A percentile compares a stretch with the other conserved stretches of the same genome.
Evolutionary conservation across 2,888 invertebrate species (phyloP).

Genomic region (Nephrocerus scutellatus): DNA sequence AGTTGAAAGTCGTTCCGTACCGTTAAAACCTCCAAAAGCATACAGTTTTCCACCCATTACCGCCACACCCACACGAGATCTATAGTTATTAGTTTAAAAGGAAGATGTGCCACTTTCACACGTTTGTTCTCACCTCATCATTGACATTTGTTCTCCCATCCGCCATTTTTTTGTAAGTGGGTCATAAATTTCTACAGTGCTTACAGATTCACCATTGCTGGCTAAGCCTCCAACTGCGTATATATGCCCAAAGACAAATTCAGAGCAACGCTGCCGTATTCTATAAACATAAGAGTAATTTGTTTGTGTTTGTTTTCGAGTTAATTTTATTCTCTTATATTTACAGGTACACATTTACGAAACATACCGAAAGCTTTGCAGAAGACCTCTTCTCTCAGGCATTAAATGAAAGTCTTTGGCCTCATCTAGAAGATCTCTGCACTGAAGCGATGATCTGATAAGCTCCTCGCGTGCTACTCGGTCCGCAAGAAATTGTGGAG

Average conservation of each 20-base stretch:
- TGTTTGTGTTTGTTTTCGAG: no score
- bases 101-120: no score
- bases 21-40: conserved; percentile 82
- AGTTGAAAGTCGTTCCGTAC: conserved; percentile 69
- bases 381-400: conserved; percentile 70
- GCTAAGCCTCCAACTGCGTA: conserved; percentile 83
- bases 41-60: conserved; percentile 70
- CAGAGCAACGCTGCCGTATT: conserved; percentile 67
- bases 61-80: conserved; percentile 77
- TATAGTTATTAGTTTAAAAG: conserved; percentile 20
- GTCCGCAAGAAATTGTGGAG: conserved; percentile 75
- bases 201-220: conserved; percentile 73
- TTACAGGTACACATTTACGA: not conserved
- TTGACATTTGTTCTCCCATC: conserved; percentile 75
- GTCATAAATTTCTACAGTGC: conserved; percentile 79
- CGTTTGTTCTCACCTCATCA: conserved; percentile 53
- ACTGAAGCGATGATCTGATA: conserved; percentile 68
- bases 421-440: conserved; percentile 79
- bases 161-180: conserved; percentile 64
- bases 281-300: no score
- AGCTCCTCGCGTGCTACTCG: conserved; percentile 71
- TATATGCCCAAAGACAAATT: conserved; percentile 68
- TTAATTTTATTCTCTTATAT: not conserved
- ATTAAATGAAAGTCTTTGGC: conserved; percentile 82
- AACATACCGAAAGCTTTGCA: conserved; percentile 58